phyloP scores from a whole-genome alignment of 2,888 invertebrate genomes.

The Petrophora chlorosata region DNA sequence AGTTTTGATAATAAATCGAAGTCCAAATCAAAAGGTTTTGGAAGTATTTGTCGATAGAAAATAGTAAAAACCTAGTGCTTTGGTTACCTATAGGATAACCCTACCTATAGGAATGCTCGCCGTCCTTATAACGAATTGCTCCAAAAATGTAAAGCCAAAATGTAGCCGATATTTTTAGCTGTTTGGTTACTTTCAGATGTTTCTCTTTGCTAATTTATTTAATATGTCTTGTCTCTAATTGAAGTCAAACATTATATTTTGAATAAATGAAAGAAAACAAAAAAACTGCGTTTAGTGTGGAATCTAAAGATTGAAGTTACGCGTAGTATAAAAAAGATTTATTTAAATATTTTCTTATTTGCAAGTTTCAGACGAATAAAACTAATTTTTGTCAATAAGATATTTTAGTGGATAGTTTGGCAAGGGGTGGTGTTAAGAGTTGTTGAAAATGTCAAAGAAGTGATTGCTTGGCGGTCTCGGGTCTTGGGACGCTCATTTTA shows the following conservation, averaged over 20 bases:
- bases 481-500: neutral
- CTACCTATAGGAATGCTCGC: conserved; percentile 17
- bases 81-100: no score
- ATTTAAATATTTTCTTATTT: neutral
- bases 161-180: neutral
- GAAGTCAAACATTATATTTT: no score
- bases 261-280: no score
- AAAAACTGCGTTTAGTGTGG: no score
- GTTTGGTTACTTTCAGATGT: no score
- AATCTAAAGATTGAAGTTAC: no score
- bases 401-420: neutral
- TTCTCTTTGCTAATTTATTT: no score
- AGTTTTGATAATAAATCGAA: no score
- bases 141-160: conserved; percentile 3
- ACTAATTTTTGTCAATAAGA: neutral
- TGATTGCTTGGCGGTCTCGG: conserved; percentile 1
- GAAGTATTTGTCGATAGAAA: conserved; percentile 7
- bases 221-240: no score
- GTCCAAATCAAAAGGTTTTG: no score
- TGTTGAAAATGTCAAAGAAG: neutral
- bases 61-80: conserved; percentile 16
- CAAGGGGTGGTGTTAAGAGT: neutral
- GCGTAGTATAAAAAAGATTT: neutral
- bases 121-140: conserved; percentile 18
- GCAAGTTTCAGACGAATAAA: neutral